These are phyloP conservation scores for Drosophila dives DNA, from an alignment of 2,888 invertebrate genomes.

Conservation along the genomic window DNA sequence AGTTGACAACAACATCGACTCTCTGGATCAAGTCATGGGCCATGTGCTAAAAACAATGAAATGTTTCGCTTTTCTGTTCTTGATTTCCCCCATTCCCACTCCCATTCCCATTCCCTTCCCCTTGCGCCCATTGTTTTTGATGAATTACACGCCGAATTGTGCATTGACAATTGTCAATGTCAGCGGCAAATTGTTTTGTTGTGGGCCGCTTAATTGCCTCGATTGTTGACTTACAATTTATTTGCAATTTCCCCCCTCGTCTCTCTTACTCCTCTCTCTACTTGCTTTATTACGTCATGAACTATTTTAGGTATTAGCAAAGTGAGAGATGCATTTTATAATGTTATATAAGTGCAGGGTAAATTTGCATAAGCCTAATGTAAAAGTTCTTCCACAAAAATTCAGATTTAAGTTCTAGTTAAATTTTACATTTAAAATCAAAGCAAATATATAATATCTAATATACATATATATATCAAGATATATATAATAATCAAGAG, in stretches of 20 bases:
- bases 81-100: not conserved
- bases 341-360: not conserved
- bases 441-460: not conserved
- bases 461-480: too few species aligned
- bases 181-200: slow-evolving; percentile 67
- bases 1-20: slow-evolving; percentile 61
- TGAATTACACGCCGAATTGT: slow-evolving; percentile 66
- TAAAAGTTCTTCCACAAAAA: not conserved
- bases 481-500: too few species aligned
- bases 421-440: not conserved
- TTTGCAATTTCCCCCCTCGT: slow-evolving; percentile 7
- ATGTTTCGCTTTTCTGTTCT: slow-evolving; percentile 23
- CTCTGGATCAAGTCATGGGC: slow-evolving; percentile 38
- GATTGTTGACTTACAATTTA: slow-evolving; percentile 52
- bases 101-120: not conserved
- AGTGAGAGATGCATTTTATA: too few species aligned
- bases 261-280: not conserved
- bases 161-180: slow-evolving; percentile 66
- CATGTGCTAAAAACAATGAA: slow-evolving; percentile 69
- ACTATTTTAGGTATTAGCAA: too few species aligned
- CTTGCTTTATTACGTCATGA: not conserved
- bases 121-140: slow-evolving; percentile 49
- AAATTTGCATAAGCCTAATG: not conserved
- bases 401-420: not conserved
- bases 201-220: slow-evolving; percentile 47